These are phyloP conservation scores for Pelvicachromis taeniatus DNA, from an alignment of 2,113 vertebrate species.

Conservation along the genomic window DNA sequence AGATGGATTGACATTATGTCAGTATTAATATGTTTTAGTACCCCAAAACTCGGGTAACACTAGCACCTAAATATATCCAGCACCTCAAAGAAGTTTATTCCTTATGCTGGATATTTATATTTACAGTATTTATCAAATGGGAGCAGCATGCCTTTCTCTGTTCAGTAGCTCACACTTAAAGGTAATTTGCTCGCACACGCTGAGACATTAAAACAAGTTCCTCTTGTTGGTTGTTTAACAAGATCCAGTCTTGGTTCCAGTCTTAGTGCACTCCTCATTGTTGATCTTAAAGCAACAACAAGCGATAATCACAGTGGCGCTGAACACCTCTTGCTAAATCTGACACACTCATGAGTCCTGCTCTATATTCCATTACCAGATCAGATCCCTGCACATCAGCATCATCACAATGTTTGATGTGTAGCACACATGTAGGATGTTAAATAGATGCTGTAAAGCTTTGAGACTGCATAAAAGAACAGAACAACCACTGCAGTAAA, in stretches of 20 bases:
- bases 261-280: neutral
- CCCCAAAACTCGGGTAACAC: rapidly evolving
- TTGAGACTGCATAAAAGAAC: neutral
- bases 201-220: neutral
- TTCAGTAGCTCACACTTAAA: neutral
- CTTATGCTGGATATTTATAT: neutral
- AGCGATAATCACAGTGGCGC: neutral
- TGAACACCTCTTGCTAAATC: conserved; percentile 33
- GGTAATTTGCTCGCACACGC: neutral
- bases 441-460: neutral
- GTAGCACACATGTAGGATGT: neutral
- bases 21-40: neutral
- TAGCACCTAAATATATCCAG: neutral
- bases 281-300: neutral
- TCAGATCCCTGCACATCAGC: neutral
- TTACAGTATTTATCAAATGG: neutral
- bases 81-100: neutral
- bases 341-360: conserved; percentile 53
- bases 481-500: neutral
- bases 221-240: neutral
- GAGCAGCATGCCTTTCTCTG: neutral
- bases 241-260: neutral
- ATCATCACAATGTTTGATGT: neutral
- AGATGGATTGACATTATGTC: neutral
- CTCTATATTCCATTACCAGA: conserved; percentile 46